phyloP scores from a whole-genome alignment of 2,888 invertebrate genomes.

The Mesochorus sp. region DNA sequence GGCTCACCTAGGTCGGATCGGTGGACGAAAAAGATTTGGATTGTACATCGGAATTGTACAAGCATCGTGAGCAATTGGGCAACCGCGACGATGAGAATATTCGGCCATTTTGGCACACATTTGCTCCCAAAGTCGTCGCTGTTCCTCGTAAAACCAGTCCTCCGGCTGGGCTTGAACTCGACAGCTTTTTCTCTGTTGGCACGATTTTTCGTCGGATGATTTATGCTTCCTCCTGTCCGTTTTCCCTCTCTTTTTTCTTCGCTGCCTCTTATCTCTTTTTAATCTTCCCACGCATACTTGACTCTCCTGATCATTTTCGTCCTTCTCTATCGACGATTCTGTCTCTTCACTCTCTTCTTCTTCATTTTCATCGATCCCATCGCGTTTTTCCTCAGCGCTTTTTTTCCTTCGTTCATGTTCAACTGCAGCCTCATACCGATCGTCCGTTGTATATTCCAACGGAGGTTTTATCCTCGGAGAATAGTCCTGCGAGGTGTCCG shows the following conservation, averaged over 20 bases:
- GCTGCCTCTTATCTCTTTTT: conserved; percentile 1
- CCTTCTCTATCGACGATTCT: not conserved
- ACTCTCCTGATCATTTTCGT: conserved; percentile 16
- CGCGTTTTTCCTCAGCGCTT: not conserved
- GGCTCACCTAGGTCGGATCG: conserved; percentile 40
- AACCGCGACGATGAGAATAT: conserved; percentile 49
- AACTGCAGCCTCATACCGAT: conserved; percentile 28
- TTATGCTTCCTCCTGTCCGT: not conserved
- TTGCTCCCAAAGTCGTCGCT: conserved; percentile 53
- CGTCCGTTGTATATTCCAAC: conserved; percentile 45
- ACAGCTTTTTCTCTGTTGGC: not conserved
- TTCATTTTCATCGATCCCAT: not conserved
- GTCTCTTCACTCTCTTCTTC: conserved; percentile 32
- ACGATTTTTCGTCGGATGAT: not conserved
- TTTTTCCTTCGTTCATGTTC: no score
- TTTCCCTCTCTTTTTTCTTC: not conserved
- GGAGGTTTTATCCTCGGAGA: conserved; percentile 15
- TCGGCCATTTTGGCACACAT: conserved; percentile 58
- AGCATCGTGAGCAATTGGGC: conserved; percentile 34
- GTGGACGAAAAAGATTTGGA: conserved; percentile 45
- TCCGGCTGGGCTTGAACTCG: conserved; percentile 22
- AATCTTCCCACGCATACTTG: conserved; percentile 16
- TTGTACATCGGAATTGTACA: conserved; percentile 59
- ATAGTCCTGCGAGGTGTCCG: not conserved
- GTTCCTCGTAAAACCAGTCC: conserved; percentile 54